A percentile compares a stretch with the other conserved stretches of the same genome.
phyloP scores from a whole-genome alignment of 2,888 invertebrate genomes.

The Melinaea marsaeus region DNA sequence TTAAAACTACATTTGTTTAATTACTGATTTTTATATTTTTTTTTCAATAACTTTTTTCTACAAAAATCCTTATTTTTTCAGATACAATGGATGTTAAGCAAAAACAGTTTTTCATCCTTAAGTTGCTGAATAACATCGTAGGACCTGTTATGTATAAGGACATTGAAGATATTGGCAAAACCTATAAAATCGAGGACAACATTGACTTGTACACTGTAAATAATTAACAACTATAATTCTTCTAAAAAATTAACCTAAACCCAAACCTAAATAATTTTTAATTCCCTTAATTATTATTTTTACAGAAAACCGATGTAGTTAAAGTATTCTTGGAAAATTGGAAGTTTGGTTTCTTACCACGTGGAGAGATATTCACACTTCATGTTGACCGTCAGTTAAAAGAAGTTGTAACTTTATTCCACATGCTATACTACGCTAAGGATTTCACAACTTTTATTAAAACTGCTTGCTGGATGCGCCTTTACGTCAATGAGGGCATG shows the following conservation, averaged over 20 bases:
- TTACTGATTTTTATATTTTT: background rate
- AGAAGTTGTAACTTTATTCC: constrained; percentile 74
- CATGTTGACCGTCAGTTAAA: constrained; percentile 70
- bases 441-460: constrained; percentile 72
- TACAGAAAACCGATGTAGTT: constrained; percentile 77
- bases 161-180: constrained; percentile 59
- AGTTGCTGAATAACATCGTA: constrained; percentile 72
- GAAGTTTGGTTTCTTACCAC: constrained; percentile 76
- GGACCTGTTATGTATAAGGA: constrained; percentile 71
- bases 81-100: constrained; percentile 63
- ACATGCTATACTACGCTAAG: constrained; percentile 74
- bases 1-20: background rate
- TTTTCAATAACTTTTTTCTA: background rate
- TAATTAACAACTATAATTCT: constrained; percentile 13
- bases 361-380: constrained; percentile 72
- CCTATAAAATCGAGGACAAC: constrained; percentile 64
- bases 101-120: constrained; percentile 69
- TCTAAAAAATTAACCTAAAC: background rate
- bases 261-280: no score
- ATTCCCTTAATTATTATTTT: constrained; percentile 17
- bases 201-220: constrained; percentile 56
- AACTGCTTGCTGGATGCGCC: constrained; percentile 74
- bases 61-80: constrained; percentile 37
- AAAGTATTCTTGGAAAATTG: constrained; percentile 76
- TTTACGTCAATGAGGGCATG: constrained; percentile 76